Evolutionary conservation across 2,888 invertebrate genomes (phyloP), one percentile per base, ranked within the genome.

Genomic region (Amblyjoppa proteus): DNA sequence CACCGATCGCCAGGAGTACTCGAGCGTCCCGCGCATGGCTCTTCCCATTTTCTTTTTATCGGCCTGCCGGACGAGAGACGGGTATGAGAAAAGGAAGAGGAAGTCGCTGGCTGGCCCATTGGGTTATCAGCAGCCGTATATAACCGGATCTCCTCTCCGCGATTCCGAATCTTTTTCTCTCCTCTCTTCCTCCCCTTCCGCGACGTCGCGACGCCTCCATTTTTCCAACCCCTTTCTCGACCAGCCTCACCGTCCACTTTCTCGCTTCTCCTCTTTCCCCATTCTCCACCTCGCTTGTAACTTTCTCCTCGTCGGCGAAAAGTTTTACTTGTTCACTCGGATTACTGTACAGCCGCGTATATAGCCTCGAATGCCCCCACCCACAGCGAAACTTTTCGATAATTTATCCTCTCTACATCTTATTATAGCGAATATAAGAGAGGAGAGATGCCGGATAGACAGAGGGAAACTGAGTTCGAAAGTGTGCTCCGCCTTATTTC

Each of bases 81-180:
- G 34, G 78, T 71, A 73, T 53, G 76, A 80, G 58, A 73, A 53
- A 80, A 51, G 66, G 31, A 73, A 51, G n/a, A 41, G 66, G 45
- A 31, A 76, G 41, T 45, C 74, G 66, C 45, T 45, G 51, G 79
- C 61, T 71, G 70, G 76, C 76, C 84, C 76, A 68, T 81, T 74
- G 75, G 83, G 85, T 83, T 83, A 85, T 83, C 83, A 85, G 85
- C 73, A 80, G 80, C 69, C 85, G 83, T 85, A 83, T 85, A 85
- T 85, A 85, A 83, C 76, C 58, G 83, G 85, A 85, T 83, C 83
- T 83, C 25, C 58, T 83, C 77, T 80, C 68, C 53, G 16, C 85
- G 73, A 85, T 85, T 83, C 74, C 83, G 73, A 83, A 85, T 85
- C 83, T 76, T 85, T 85, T 80, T 76, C 85, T 80, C 66, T 56